A percentile compares a stretch with the other conserved stretches of the same genome.
Evolutionary conservation across 2,113 vertebrate species (phyloP).

Genomic region (Atlantisia rogersi): DNA sequence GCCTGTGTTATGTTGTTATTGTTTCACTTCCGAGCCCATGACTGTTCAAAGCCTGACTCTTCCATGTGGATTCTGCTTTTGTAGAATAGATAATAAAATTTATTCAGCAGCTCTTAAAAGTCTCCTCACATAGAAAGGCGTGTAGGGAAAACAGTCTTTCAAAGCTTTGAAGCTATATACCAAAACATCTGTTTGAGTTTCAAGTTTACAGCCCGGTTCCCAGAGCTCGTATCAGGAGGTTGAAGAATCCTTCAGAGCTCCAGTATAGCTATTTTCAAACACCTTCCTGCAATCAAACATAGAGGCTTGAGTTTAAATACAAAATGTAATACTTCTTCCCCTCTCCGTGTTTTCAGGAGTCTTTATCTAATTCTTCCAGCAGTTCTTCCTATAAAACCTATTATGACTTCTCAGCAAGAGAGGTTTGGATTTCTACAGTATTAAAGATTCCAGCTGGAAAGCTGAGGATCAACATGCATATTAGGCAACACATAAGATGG

Average conservation of each 20-base stretch:
- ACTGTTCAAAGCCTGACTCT: neutral
- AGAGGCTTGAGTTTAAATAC: neutral
- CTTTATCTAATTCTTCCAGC: neutral
- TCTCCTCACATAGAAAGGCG: slow-evolving; percentile 7
- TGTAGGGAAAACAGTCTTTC: neutral
- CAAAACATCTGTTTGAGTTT: slow-evolving; percentile 24
- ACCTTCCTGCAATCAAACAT: neutral
- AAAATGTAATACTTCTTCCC: neutral
- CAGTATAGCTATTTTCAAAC: neutral
- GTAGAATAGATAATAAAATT: neutral
- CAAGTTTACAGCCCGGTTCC: slow-evolving; percentile 36
- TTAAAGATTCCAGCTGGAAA: neutral
- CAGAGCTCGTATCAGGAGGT: neutral
- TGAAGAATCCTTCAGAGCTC: slow-evolving; percentile 36
- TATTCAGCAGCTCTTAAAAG: slow-evolving; percentile 24
- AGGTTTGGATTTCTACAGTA: neutral
- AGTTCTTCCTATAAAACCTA: neutral
- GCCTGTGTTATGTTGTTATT: neutral
- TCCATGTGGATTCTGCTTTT: neutral
- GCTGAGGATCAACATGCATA: neutral
- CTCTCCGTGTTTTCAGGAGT: neutral
- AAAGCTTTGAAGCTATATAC: slow-evolving; percentile 24
- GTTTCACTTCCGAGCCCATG: neutral
- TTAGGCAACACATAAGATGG: neutral
- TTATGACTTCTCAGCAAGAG: neutral